Base-by-base conservation (phyloP, 1,140 invertebrate genomes). In the Dinoponera quadriceps region DNA sequence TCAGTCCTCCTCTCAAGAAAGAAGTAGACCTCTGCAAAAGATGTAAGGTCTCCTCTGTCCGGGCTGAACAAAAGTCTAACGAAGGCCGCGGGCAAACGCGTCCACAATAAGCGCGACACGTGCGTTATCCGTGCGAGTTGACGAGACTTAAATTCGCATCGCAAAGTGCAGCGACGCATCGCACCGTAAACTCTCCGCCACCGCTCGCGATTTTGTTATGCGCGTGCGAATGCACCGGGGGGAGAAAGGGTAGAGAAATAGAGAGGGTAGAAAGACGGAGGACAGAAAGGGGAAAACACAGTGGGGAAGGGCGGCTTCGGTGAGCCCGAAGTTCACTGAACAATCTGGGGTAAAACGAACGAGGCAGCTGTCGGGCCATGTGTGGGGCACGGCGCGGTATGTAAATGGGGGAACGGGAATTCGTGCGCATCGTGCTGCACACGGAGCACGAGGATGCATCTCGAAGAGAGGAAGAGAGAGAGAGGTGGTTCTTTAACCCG, bases 271-370 rank as follows among this genome's bases (percentile, higher is more conserved):
- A 14, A 25, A 18, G 63, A 51, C 49, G 44, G n/a, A 29, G 57
- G 14, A 29, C 13, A 29, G 38, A 44, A 44, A 44, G 38, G 38
- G 38, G 9, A 9, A 44, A 44, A 44, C 38, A 44, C 38, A 9
- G 38, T 44, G 38, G 4, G 38, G 38, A 73, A 62, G 20, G 33
- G 38, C 54, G 51, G 33, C 27, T 49, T 62, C 69, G 48, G 38
- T 59, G 60, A 44, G 38, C 25, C 68, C 51, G 66, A 84, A 82
- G 85, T 85, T 88, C 85, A 88, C 55, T 65, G 86, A 87, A 88
- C 86, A 88, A 88, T 87, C 82, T 77, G 48, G 65, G 63, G 25
- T 48, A 44, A 60, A 72, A 74, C 55, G 69, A 66, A 65, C 51
- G 62, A 68, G 74, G 59, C 87, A 83, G 86, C 73, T 85, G 86